phyloP scores from a whole-genome alignment of 2,113 vertebrate genomes.

The Oceanites oceanicus region DNA sequence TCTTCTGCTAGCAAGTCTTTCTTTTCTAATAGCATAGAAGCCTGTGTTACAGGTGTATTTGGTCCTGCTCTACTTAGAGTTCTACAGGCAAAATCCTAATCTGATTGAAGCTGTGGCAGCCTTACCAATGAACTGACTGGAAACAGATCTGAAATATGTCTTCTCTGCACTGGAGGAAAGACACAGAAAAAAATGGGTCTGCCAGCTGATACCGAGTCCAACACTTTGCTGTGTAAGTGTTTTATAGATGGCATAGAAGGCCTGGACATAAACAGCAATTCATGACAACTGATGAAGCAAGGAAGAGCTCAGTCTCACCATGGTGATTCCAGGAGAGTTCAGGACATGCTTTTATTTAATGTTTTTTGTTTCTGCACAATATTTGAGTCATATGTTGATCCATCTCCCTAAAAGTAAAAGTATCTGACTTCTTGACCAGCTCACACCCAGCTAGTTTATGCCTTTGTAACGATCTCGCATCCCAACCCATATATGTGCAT shows the following conservation, averaged over 20 bases:
- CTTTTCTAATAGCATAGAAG: background rate
- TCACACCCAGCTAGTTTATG: background rate
- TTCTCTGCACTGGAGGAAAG: background rate
- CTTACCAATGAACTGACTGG: background rate
- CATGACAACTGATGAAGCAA: background rate
- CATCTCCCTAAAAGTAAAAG: background rate
- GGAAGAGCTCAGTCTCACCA: background rate
- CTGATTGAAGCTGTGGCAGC: background rate
- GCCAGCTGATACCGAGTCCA: background rate
- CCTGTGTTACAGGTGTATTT: background rate
- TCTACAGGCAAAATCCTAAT: background rate
- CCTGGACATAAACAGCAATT: background rate
- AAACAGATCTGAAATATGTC: background rate
- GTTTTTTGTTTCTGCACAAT: background rate
- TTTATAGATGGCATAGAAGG: background rate
- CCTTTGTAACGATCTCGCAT: background rate
- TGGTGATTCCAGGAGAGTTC: background rate
- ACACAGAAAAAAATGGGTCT: background rate
- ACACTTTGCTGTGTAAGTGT: fast-evolving
- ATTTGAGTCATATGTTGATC: background rate
- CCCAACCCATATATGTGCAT: background rate
- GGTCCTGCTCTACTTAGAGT: background rate
- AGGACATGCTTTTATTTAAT: background rate
- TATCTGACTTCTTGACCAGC: background rate
- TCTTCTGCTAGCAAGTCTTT: background rate